phyloP scores from a whole-genome alignment of 2,113 vertebrate genomes.

The Climacteris rufus region DNA sequence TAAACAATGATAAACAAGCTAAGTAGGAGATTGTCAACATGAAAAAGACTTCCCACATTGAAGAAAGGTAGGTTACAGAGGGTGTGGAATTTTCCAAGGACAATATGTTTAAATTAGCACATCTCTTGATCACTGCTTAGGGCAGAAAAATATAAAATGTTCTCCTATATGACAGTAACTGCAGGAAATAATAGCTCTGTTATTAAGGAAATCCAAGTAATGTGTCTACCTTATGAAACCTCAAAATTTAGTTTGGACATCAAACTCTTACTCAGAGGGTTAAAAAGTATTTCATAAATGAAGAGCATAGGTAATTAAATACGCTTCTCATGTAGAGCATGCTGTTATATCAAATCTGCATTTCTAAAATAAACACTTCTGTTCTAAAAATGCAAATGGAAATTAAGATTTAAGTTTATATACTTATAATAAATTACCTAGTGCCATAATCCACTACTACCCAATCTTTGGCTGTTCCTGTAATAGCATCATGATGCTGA shows the following conservation, averaged over 20 bases:
- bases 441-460: slow-evolving; percentile 92
- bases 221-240: not conserved
- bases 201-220: not conserved
- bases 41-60: not conserved
- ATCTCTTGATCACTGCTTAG: not conserved
- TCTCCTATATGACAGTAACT: not conserved
- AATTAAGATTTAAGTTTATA: not conserved
- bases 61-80: not conserved
- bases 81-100: not conserved
- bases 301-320: not conserved
- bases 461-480: slow-evolving; percentile 88
- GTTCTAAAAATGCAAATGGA: not conserved
- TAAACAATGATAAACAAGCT: not conserved
- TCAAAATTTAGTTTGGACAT: not conserved
- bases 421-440: slow-evolving; percentile 71
- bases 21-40: not conserved
- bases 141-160: not conserved
- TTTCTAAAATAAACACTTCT: not conserved
- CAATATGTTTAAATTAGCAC: not conserved
- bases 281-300: not conserved
- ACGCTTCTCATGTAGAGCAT: not conserved
- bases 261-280: not conserved
- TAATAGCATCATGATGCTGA: slow-evolving; percentile 91
- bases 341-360: not conserved
- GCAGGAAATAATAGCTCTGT: not conserved